Conservation (phyloP, 2,113 vertebrate species). For the Pontoporia blainvillei region DNA sequence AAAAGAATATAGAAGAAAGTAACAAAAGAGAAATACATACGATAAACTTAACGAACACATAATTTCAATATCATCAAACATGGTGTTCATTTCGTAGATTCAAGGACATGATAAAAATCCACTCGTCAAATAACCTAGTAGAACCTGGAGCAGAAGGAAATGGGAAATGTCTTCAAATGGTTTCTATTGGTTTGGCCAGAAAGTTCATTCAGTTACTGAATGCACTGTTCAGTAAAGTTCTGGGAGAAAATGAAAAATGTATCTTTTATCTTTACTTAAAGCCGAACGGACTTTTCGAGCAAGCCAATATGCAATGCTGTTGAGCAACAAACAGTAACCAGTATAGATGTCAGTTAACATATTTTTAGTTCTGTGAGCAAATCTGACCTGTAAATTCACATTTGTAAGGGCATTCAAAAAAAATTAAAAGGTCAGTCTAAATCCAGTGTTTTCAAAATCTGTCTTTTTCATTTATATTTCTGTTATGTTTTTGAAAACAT, state of each 20-base stretch:
- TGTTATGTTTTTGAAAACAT: not conserved
- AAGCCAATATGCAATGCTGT: not conserved
- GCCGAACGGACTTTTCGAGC: too few species aligned
- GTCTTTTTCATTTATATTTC: not conserved
- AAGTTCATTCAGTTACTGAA: too few species aligned
- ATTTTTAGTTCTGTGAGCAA: not conserved
- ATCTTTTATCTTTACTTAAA: too few species aligned
- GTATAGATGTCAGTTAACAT: not conserved
- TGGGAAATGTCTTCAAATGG: not conserved
- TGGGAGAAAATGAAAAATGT: too few species aligned
- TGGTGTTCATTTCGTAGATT: not conserved
- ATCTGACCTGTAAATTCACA: not conserved
- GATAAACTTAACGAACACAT: not conserved
- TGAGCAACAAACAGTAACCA: not conserved
- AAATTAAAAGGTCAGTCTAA: not conserved
- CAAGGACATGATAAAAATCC: not conserved
- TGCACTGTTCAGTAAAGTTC: too few species aligned
- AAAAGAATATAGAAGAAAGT: not conserved
- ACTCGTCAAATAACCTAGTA: not conserved
- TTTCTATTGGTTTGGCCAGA: not conserved
- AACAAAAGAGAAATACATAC: not conserved
- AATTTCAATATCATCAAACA: not conserved
- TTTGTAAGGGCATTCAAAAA: not conserved
- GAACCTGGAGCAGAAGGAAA: not conserved
- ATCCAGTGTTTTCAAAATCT: not conserved